phyloP scores from a whole-genome alignment of 2,888 invertebrate genomes.

The Amblyteles armatorius region DNA sequence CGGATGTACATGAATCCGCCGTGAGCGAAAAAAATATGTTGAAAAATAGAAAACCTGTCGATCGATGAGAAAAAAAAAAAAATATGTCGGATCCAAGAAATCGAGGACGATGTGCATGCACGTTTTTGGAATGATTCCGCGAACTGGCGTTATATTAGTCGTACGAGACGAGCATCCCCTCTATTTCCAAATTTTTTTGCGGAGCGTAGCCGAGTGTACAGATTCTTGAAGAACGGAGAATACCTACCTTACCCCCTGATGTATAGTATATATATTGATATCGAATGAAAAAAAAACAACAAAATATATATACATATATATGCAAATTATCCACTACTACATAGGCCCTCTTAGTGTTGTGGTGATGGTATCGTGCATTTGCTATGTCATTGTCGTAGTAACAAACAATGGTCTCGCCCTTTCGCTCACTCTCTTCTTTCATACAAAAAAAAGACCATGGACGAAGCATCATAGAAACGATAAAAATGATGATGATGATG shows the following conservation, averaged over 20 bases:
- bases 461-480: slow-evolving; percentile 24
- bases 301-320: slow-evolving; percentile 69
- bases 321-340: slow-evolving; percentile 69
- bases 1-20: background rate
- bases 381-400: slow-evolving; percentile 82
- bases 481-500: background rate
- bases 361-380: slow-evolving; percentile 85
- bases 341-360: slow-evolving; percentile 82
- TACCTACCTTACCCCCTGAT: slow-evolving; percentile 59
- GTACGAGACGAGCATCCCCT: slow-evolving; percentile 83
- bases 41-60: slow-evolving; percentile 1
- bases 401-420: slow-evolving; percentile 72
- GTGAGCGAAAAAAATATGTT: background rate
- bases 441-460: slow-evolving; percentile 47
- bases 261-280: slow-evolving; percentile 54
- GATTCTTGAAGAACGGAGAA: slow-evolving; percentile 70
- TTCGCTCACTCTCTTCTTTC: slow-evolving; percentile 68
- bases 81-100: slow-evolving; percentile 80
- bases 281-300: slow-evolving; percentile 56
- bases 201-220: slow-evolving; percentile 82
- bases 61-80: slow-evolving; percentile 51
- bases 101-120: slow-evolving; percentile 83
- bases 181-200: slow-evolving; percentile 83
- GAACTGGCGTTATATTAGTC: slow-evolving; percentile 80
- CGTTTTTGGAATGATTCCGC: slow-evolving; percentile 82